Base-by-base conservation (phyloP, 2,797 vertebrate genomes). In the Sardinella longiceps region DNA sequence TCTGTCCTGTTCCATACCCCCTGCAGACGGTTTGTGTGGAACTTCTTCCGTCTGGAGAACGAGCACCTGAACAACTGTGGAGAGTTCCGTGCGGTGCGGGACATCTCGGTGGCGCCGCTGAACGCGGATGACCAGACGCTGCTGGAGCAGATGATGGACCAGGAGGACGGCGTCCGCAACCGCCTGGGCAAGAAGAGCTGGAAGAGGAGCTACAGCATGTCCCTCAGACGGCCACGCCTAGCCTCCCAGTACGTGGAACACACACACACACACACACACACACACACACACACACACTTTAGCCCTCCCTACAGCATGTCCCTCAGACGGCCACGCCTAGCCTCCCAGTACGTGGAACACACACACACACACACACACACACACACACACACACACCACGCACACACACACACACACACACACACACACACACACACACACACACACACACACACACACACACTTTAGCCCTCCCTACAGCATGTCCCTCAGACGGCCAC, bases 61-160 rank as follows among this genome's bases (percentile, higher is more conserved):
- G 98, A 99, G 91, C 98, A 99, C 89, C 95, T 99, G 90, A 99
- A 98, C 88, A 99, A 99, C 95, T 99, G 98, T 84, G 97, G 97
- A 86, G 98, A 99, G 91, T 98, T 99, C 94, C 96, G 98, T 82
- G 98, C 98, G 0, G 98, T 99, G 83, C 92, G 98, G 84, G 98
- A 99, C 93, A 99, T 99, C 91, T 99, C 97, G 0, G 97, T 99
- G 90, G 97, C 97, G 0, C 98, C 98, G 0, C 95, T 98, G 74
- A 99, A 99, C 0, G 97, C 98, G 0, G 98, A 99, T 0, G 98
- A 99, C 92, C 97, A 99, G 93, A 99, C 98, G 0, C 95, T 99
- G 74, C 94, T 99, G 90, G 98, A 99, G 89, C 97, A 98, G 94
- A 99, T 99, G 97, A 99, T 99, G 98, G 98, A 99, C 94, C 98